A percentile compares a stretch with the other conserved stretches of the same genome.
Conservation (phyloP, 2,888 invertebrate species). For the Dastarcus helophoroides region DNA sequence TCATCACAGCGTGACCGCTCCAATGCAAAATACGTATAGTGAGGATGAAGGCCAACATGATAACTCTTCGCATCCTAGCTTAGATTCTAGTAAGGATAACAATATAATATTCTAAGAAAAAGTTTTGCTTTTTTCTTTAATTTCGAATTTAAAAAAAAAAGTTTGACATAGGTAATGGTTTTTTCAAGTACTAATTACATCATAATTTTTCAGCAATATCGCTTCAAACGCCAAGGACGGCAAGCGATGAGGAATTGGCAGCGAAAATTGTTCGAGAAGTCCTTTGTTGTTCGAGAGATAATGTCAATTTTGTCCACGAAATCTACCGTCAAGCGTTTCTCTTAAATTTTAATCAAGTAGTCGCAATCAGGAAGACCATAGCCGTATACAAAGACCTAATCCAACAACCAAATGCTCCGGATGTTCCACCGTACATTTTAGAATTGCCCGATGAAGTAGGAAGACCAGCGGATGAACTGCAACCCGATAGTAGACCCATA, state of each 20-base stretch:
- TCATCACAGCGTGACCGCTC: slow-evolving; percentile 2
- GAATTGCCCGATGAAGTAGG: slow-evolving; percentile 46
- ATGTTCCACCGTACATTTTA: slow-evolving; percentile 71
- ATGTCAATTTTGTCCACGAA: slow-evolving; percentile 91
- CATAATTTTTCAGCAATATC: slow-evolving; percentile 32
- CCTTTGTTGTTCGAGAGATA: slow-evolving; percentile 75
- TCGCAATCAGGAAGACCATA: slow-evolving; percentile 79
- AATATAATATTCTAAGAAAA: too few relatives aligned
- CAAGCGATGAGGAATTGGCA: slow-evolving; percentile 34
- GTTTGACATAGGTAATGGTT: not conserved
- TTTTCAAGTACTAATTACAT: not conserved
- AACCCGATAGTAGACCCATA: slow-evolving; percentile 24
- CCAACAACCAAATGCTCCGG: slow-evolving; percentile 71
- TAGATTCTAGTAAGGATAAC: slow-evolving; percentile 49
- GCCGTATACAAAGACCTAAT: slow-evolving; percentile 94
- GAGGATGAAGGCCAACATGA: slow-evolving; percentile 42
- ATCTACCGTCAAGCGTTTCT: slow-evolving; percentile 88
- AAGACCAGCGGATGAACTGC: slow-evolving; percentile 23
- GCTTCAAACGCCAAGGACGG: slow-evolving; percentile 29
- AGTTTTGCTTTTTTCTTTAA: too few relatives aligned
- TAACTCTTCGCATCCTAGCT: slow-evolving; percentile 47
- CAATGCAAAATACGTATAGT: slow-evolving; percentile 36
- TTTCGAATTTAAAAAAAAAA: not conserved
- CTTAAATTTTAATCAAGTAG: slow-evolving; percentile 73
- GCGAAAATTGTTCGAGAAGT: slow-evolving; percentile 74